phyloP scores from a whole-genome alignment of 1,140 invertebrate species.

The Hypsibius dujardini region DNA sequence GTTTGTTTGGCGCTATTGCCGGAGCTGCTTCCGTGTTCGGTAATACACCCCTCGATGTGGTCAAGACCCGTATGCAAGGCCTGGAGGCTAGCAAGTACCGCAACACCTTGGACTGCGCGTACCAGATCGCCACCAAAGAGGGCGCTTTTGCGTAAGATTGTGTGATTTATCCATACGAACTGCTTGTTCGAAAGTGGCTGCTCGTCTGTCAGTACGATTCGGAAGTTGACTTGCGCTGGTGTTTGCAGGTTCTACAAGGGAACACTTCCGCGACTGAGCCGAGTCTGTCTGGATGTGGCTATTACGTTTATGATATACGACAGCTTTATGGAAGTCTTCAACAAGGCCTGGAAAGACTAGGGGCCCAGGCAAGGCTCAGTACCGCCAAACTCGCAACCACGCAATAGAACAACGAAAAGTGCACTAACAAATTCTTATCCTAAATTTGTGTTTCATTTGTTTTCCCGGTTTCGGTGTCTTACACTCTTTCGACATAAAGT shows the following conservation, averaged over 20 bases:
- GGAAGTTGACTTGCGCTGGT: conserved; percentile 20
- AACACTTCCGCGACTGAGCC: conserved; percentile 75
- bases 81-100: conserved; percentile 89
- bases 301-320: conserved; percentile 98
- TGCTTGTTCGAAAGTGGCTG: background rate
- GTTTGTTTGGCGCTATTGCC: conserved; percentile 73
- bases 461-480: too few relatives aligned
- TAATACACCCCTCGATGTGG: conserved; percentile 91
- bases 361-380: too few relatives aligned
- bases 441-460: too few relatives aligned
- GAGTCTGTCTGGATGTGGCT: conserved; percentile 95
- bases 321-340: conserved; percentile 81
- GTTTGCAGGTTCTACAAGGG: conserved; percentile 81
- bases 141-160: conserved; percentile 57
- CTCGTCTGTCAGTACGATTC: background rate
- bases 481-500: too few relatives aligned
- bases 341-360: conserved; percentile 52
- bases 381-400: too few relatives aligned
- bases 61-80: conserved; percentile 98
- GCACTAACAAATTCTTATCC: too few relatives aligned
- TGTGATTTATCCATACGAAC: conserved; percentile 15
- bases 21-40: conserved; percentile 90
- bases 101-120: conserved; percentile 73
- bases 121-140: conserved; percentile 78
- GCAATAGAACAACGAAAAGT: too few relatives aligned